Conservation (phyloP, 2,797 vertebrate genomes). For the Microctenopoma steveboyesi region DNA sequence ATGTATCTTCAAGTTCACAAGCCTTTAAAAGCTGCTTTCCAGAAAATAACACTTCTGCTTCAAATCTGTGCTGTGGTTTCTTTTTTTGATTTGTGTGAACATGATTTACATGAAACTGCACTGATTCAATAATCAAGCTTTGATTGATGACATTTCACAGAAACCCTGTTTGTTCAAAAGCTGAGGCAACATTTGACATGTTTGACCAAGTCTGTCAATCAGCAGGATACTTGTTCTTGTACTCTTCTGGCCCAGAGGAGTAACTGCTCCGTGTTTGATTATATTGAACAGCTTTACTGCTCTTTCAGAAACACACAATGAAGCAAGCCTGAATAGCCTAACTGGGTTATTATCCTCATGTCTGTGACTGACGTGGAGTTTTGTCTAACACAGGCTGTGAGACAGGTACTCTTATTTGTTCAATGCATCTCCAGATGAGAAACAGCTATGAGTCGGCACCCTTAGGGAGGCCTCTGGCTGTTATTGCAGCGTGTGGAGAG, state of each 20-base stretch:
- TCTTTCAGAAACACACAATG: slow-evolving; percentile 65
- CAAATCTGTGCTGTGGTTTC: neutral
- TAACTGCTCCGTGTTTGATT: slow-evolving; percentile 61
- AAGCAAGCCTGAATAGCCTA: slow-evolving; percentile 77
- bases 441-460: slow-evolving; percentile 24
- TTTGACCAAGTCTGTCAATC: slow-evolving; percentile 60
- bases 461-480: slow-evolving; percentile 43
- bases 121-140: slow-evolving; percentile 30
- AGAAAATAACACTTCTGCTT: neutral
- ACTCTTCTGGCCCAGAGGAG: slow-evolving; percentile 25
- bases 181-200: slow-evolving; percentile 27
- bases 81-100: slow-evolving; percentile 8
- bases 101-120: slow-evolving; percentile 15
- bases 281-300: slow-evolving; percentile 67
- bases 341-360: slow-evolving; percentile 76
- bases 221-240: slow-evolving; percentile 37
- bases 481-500: slow-evolving; percentile 29
- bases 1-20: too few species aligned
- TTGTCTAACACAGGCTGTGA: slow-evolving; percentile 60
- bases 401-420: slow-evolving; percentile 51
- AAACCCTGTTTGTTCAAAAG: slow-evolving; percentile 28
- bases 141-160: slow-evolving; percentile 31
- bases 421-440: slow-evolving; percentile 25
- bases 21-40: neutral
- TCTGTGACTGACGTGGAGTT: slow-evolving; percentile 68